Percentiles rank a stretch among this genome's conserved stretches.
Evolutionary conservation across 1,140 invertebrate species (phyloP).

Genomic region (Samia ricini): DNA sequence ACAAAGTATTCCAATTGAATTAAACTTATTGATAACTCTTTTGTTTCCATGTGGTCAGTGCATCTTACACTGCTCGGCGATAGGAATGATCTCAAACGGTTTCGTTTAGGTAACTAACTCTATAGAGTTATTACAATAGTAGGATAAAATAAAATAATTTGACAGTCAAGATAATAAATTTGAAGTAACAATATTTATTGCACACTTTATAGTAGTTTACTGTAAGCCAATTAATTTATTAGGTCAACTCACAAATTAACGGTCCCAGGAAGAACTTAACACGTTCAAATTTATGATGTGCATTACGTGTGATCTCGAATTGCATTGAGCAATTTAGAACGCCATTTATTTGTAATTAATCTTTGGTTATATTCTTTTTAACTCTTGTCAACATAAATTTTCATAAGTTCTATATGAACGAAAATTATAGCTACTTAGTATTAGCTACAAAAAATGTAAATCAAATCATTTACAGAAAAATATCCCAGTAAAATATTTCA

Average conservation of each 20-base stretch:
- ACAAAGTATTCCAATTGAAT: slow-evolving; percentile 47
- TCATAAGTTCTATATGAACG: background rate
- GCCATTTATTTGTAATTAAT: slow-evolving; percentile 9
- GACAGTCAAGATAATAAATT: slow-evolving; percentile 17
- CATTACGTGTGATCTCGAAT: slow-evolving; percentile 10
- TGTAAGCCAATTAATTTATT: slow-evolving; percentile 63
- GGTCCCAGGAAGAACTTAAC: slow-evolving; percentile 58
- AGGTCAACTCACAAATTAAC: slow-evolving; percentile 56
- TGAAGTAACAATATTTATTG: slow-evolving; percentile 52
- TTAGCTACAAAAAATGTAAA: background rate
- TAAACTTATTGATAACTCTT: slow-evolving; percentile 70
- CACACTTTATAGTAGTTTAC: slow-evolving; percentile 56
- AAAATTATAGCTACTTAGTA: background rate
- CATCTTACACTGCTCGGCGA: slow-evolving; percentile 61
- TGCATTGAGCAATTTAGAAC: slow-evolving; percentile 7
- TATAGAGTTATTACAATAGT: slow-evolving; percentile 45
- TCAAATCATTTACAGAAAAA: background rate
- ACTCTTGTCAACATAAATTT: slow-evolving; percentile 1
- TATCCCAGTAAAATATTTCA: no score
- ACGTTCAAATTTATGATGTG: slow-evolving; percentile 44
- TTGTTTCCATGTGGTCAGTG: slow-evolving; percentile 53
- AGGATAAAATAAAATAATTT: background rate
- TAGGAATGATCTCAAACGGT: slow-evolving; percentile 59
- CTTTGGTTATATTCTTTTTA: slow-evolving; percentile 5
- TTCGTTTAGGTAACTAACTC: slow-evolving; percentile 41